Evolutionary conservation across 2,113 vertebrate genomes (phyloP).

Genomic region (Halichoeres trimaculatus): DNA sequence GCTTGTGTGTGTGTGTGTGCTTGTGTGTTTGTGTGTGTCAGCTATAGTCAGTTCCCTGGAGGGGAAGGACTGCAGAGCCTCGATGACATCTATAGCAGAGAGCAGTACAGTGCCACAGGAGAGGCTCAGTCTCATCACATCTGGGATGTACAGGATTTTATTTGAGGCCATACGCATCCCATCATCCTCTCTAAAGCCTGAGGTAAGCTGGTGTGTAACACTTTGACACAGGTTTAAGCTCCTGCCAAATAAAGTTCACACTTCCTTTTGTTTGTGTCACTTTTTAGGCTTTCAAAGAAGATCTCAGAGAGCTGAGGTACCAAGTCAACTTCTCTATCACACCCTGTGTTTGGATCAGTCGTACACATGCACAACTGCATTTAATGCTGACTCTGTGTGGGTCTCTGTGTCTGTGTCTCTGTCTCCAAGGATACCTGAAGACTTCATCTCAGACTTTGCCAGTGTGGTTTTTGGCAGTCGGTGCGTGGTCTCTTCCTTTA

Average conservation of each 20-base stretch:
- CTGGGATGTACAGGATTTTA: constrained; percentile 86
- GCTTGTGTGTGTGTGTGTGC: background rate
- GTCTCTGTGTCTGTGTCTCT: constrained; percentile 52
- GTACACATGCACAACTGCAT: background rate
- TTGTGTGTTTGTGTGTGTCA: constrained; percentile 51
- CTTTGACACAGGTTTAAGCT: too few species aligned
- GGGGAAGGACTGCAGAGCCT: constrained; percentile 87
- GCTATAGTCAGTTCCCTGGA: constrained; percentile 87
- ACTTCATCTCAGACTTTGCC: constrained; percentile 87
- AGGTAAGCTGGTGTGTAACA: constrained; percentile 64
- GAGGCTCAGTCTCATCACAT: constrained; percentile 82
- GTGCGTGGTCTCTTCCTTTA: constrained; percentile 70
- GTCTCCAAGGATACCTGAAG: constrained; percentile 85
- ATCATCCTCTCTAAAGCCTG: constrained; percentile 83
- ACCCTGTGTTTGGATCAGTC: background rate
- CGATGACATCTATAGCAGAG: constrained; percentile 80
- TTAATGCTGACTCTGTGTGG: constrained; percentile 11
- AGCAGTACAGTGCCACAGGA: constrained; percentile 81
- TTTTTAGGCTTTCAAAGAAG: constrained; percentile 87
- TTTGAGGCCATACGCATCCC: constrained; percentile 86
- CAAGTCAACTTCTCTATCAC: background rate
- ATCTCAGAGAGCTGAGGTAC: constrained; percentile 88
- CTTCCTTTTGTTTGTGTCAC: constrained; percentile 35
- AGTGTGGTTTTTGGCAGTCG: constrained; percentile 88
- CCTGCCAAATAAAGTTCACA: background rate